Evolutionary conservation across 2,113 vertebrate species (phyloP), one percentile per base, ranked within the genome.

Genomic region (Athene noctua): DNA sequence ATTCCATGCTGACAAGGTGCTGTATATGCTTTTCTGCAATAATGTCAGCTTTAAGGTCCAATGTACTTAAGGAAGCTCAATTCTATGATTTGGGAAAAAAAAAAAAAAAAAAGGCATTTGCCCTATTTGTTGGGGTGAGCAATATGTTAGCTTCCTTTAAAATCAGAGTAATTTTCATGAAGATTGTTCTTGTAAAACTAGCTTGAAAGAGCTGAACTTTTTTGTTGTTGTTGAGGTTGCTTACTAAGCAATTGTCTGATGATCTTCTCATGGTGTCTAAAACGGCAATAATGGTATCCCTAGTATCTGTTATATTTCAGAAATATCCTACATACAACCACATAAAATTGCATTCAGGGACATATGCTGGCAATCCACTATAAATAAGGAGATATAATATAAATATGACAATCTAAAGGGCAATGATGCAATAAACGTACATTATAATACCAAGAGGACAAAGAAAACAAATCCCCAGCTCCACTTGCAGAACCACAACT

Each of bases 1-100:
- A 98, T 97, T 96, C 97, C 97, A 97, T 89, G 94, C 96, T 98
- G 98, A 98, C 98, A 98, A 98, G 96, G 97, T 97, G 96, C 97
- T 96, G 91, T 97, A 97, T 97, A 94, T 93, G 92, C 88, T 97
- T 97, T 58, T 83, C 92, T 65, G 96, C 96, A 98, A 96, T 98
- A 98, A 98, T 97, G 95, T 97, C 97, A 97, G 92, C 84, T 97
- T 98, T 98, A 98, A 98, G 97, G 95, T 96, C 80, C 95, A 87
- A 91, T 91, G 92, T 92, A 97, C 96, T 97, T 97, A 97, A 92
- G 62, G 93, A 97, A 97, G 80, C 93, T 98, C 90, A 97, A 98
- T 98, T 98, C 88, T 97, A 84, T 90, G 96, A 97, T 97, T 97
- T 97, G 88, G 49, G 55, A 93, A 96, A 95, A 97, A 98, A 96